A percentile compares a stretch with the other conserved stretches of the same genome.
These are phyloP conservation scores for Grammomys surdaster DNA, from an alignment of 2,113 vertebrate species.

Conservation along the genomic window DNA sequence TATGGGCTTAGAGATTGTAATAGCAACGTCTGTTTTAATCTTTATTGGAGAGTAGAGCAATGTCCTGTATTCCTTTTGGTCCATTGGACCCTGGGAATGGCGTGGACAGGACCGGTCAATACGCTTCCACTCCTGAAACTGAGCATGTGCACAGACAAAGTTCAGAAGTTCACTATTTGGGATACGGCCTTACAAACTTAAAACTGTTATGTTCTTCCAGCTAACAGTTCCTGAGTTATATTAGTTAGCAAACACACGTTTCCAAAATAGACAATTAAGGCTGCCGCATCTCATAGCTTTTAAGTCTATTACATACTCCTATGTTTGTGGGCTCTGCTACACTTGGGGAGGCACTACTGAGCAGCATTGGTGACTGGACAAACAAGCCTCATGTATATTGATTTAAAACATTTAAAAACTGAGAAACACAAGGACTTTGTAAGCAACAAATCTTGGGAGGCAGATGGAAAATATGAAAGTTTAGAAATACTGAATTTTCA, in stretches of 20 bases:
- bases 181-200: neutral
- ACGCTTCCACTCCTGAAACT: fast-evolving
- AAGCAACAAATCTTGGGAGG: neutral
- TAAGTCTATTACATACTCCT: neutral
- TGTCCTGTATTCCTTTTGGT: neutral
- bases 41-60: neutral
- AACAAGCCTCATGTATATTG: neutral
- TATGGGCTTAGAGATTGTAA: neutral
- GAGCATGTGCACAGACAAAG: neutral
- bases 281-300: neutral
- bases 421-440: too few species aligned
- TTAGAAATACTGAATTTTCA: conserved; percentile 69
- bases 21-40: neutral
- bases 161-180: neutral
- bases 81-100: neutral
- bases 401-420: neutral
- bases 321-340: neutral
- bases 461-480: neutral
- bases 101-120: neutral
- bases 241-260: neutral
- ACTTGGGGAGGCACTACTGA: neutral
- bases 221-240: neutral
- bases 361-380: neutral
- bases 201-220: neutral
- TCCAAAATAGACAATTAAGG: neutral